Percentiles rank a stretch among this genome's conserved stretches.
Evolutionary conservation across 53 echinoderm and acorn worm species (phyloP).

Genomic region (Glandiceps talaboti): DNA sequence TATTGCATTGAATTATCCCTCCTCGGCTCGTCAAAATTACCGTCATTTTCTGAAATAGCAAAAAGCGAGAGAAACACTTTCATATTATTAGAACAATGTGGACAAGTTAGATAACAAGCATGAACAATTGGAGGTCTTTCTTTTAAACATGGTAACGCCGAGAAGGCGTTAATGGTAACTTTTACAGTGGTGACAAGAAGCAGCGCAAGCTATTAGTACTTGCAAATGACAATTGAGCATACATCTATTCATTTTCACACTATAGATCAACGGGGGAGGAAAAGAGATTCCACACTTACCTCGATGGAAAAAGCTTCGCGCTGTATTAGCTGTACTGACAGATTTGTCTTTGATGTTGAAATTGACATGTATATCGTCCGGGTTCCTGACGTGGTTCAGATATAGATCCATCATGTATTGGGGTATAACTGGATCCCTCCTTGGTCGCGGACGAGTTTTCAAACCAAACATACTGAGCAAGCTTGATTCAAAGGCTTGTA

Average conservation of each 20-base stretch:
- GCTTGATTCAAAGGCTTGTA: slow-evolving; percentile 75
- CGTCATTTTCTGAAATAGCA: neutral
- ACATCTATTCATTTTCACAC: neutral
- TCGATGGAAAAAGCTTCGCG: slow-evolving; percentile 69
- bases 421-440: slow-evolving; percentile 54
- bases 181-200: neutral
- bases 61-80: too few species aligned
- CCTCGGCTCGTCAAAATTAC: slow-evolving; percentile 17
- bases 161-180: neutral
- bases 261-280: neutral
- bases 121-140: neutral
- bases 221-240: neutral
- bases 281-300: slow-evolving; percentile 3
- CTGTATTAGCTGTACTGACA: slow-evolving; percentile 62
- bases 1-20: neutral
- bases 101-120: neutral
- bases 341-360: slow-evolving; percentile 49
- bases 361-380: slow-evolving; percentile 30
- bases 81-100: neutral
- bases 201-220: neutral
- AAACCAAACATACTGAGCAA: slow-evolving; percentile 93
- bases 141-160: neutral
- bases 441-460: slow-evolving; percentile 65
- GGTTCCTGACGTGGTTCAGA: slow-evolving; percentile 38
- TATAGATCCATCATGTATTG: slow-evolving; percentile 98